Evolutionary conservation across 2,888 invertebrate genomes (phyloP).

Genomic region (Amphiduros pacificus): DNA sequence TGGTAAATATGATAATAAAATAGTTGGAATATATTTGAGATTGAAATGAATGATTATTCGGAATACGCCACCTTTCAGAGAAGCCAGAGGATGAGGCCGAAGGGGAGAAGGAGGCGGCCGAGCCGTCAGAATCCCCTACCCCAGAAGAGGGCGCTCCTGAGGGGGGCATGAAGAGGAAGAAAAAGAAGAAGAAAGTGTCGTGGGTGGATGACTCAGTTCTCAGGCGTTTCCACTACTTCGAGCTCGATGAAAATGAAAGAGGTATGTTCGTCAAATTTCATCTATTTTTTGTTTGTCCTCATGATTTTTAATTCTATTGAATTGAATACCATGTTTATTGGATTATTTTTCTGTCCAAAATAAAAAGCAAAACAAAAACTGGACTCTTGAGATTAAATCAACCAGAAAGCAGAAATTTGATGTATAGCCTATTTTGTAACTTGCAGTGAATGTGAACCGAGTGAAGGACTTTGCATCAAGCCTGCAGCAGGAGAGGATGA

Average conservation of each 20-base stretch:
- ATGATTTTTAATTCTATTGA: too few relatives aligned
- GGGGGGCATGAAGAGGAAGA: conserved; percentile 24
- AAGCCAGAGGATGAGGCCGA: conserved; percentile 11
- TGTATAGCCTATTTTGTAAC: not conserved
- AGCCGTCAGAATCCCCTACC: too few relatives aligned
- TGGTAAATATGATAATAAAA: too few relatives aligned
- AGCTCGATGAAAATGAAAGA: conserved; percentile 92
- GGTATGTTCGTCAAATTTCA: conserved; percentile 49
- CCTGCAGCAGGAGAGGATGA: conserved; percentile 84
- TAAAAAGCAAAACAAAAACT: too few relatives aligned
- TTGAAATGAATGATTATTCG: too few relatives aligned
- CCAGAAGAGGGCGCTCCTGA: conserved; percentile 1
- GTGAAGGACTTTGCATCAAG: conserved; percentile 79
- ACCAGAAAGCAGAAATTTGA: not conserved
- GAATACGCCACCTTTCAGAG: too few relatives aligned
- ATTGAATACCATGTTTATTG: too few relatives aligned
- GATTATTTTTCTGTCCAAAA: too few relatives aligned
- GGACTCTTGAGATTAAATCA: not conserved
- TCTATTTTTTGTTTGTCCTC: too few relatives aligned
- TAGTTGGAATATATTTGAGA: too few relatives aligned
- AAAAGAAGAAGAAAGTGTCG: conserved; percentile 66
- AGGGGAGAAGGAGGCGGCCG: not conserved
- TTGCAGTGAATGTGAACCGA: conserved; percentile 83
- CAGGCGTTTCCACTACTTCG: conserved; percentile 85
- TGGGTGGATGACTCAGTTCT: conserved; percentile 79